These are phyloP conservation scores for Conus canariensis DNA, from an alignment of 2,888 invertebrate species.

Conservation along the genomic window DNA sequence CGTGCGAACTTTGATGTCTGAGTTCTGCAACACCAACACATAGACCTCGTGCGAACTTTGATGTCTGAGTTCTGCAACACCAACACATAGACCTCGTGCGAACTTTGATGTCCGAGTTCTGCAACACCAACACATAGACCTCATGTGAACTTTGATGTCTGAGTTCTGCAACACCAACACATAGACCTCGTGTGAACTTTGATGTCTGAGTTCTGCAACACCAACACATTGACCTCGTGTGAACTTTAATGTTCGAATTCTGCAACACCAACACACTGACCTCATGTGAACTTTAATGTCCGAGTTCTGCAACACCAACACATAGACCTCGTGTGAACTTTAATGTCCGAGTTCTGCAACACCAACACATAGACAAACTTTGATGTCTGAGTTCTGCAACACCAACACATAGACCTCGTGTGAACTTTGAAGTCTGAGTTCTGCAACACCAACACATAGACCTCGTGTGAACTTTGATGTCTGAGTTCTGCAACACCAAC, in stretches of 20 bases:
- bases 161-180: no score
- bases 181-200: no score
- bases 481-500: constrained; percentile 79
- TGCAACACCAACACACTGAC: no score
- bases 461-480: constrained; percentile 74
- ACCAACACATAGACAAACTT: background rate
- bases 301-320: constrained; percentile 78
- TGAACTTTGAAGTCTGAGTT: no score
- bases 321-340: background rate
- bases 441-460: no score
- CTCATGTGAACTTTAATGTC: constrained; percentile 78
- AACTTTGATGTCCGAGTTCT: no score
- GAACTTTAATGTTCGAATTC: no score
- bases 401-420: background rate
- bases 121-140: no score
- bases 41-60: background rate
- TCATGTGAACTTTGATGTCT: no score
- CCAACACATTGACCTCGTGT: background rate
- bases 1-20: no score
- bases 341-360: no score
- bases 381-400: constrained; percentile 80
- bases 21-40: background rate
- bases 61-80: background rate
- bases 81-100: background rate
- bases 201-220: constrained; percentile 81